Evolutionary conservation across 2,888 invertebrate genomes (phyloP), one percentile per base, ranked within the genome.

Genomic region (Erebia epiphron): DNA sequence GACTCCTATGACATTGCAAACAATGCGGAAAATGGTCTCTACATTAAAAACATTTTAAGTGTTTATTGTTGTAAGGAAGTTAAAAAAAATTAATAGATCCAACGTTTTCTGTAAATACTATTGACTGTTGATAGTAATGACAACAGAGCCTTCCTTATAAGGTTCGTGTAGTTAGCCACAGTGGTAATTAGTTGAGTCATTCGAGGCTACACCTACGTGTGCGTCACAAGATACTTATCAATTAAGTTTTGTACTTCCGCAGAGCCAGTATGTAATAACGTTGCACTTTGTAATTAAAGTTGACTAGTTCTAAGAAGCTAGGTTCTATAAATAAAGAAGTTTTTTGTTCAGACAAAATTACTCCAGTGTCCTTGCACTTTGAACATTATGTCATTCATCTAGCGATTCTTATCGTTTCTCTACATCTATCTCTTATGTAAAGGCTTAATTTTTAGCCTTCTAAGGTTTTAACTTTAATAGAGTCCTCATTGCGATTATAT

Each of bases 121-220:
- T 43, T 61, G 56, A 62, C n/a, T 2, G 21, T 21, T 63, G 50
- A 68, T 68, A 72, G 67, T 64, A 70, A 63, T 68, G 56, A 62
- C 61, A 57, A 62, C 54, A 66, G 76, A 79, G 21, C 80, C 75
- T 77, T 75, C 88, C 86, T 80, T 86, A 83, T 85, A 87, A 77
- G 84, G 84, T 76, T 74, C 74, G 74, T 21, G 21, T 74, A 46
- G 66, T 74, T 70, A 72, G 72, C 70, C 74, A 74, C 66, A 67
- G 60, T 66, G 43, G 58, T 69, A 69, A 75, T 78, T 72, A 76
- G 78, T 76, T 87, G 89, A 89, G 81, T 89, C 88, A 89, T 76
- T 74, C 70, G 88, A 89, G 89, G 88, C 85, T 87, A 81, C 85
- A 80, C 85, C 86, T 83, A 86, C 84, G 80, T 16, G 2, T 54